These are phyloP conservation scores for Napeogenes inachia DNA, from an alignment of 2,888 invertebrate species.

Conservation along the genomic window DNA sequence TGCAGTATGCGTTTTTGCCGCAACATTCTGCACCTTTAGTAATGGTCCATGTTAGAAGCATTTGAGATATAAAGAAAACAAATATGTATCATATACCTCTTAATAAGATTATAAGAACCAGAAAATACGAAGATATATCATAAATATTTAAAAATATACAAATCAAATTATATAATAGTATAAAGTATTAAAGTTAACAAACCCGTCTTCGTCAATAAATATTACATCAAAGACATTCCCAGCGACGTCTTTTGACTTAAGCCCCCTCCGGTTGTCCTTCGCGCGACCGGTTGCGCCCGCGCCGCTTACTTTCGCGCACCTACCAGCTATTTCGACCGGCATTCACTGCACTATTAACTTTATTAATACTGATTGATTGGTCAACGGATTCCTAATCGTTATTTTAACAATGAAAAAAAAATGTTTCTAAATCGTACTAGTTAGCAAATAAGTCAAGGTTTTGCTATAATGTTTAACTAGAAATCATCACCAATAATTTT, in stretches of 20 bases:
- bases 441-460: no score
- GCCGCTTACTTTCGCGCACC: constrained; percentile 45
- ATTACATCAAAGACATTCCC: constrained; percentile 7
- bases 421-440: no score
- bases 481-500: no score
- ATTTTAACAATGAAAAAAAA: neutral
- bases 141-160: neutral
- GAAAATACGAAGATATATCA: neutral
- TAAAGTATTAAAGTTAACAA: no score
- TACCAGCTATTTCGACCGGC: constrained; percentile 44
- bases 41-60: constrained; percentile 40
- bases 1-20: constrained; percentile 72
- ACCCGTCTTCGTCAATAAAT: neutral
- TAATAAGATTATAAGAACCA: neutral
- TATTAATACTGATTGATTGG: constrained; percentile 25
- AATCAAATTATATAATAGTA: no score
- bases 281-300: constrained; percentile 61
- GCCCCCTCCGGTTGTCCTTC: constrained; percentile 66
- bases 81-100: neutral
- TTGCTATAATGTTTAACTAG: no score
- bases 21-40: constrained; percentile 56
- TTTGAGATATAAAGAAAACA: neutral
- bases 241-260: constrained; percentile 42
- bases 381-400: constrained; percentile 18
- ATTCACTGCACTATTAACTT: constrained; percentile 31